Evolutionary conservation across 2,113 vertebrate genomes (phyloP).

Genomic region (Dascyllus trimaculatus): DNA sequence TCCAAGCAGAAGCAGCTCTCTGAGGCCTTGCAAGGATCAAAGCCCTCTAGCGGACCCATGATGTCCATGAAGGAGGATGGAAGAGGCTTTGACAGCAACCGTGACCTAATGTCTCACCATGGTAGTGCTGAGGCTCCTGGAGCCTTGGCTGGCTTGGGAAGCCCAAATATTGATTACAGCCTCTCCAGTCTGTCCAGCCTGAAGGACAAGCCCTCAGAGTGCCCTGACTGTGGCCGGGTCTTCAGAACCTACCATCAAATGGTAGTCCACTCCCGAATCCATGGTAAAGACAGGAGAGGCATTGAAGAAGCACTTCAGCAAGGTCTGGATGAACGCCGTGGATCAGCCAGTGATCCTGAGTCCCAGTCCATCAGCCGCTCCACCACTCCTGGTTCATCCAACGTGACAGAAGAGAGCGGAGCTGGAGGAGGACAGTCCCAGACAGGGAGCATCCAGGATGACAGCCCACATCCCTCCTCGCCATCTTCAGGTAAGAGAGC

Average conservation of each 20-base stretch:
- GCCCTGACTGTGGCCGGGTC: constrained; percentile 95
- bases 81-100: constrained; percentile 89
- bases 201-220: constrained; percentile 97
- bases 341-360: constrained; percentile 97
- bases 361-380: constrained; percentile 98
- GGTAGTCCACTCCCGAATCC: constrained; percentile 96
- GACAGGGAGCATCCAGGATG: constrained; percentile 96
- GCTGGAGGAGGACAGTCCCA: constrained; percentile 94
- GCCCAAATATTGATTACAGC: constrained; percentile 91
- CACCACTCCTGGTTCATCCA: constrained; percentile 97
- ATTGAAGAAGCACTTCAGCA: constrained; percentile 90
- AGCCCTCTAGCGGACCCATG: constrained; percentile 87
- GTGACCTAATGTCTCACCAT: constrained; percentile 93
- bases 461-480: constrained; percentile 98
- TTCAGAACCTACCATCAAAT: constrained; percentile 99
- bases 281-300: constrained; percentile 92
- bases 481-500: constrained; percentile 94
- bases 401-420: constrained; percentile 96
- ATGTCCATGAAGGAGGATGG: constrained; percentile 92
- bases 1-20: constrained; percentile 95
- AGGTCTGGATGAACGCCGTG: constrained; percentile 92
- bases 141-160: constrained; percentile 80
- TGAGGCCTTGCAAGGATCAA: constrained; percentile 91
- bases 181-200: constrained; percentile 85
- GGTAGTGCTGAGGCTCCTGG: constrained; percentile 69